A percentile compares a stretch with the other conserved stretches of the same genome.
phyloP scores from a whole-genome alignment of 2,888 invertebrate species.

The Lamellibrachia satsuma region DNA sequence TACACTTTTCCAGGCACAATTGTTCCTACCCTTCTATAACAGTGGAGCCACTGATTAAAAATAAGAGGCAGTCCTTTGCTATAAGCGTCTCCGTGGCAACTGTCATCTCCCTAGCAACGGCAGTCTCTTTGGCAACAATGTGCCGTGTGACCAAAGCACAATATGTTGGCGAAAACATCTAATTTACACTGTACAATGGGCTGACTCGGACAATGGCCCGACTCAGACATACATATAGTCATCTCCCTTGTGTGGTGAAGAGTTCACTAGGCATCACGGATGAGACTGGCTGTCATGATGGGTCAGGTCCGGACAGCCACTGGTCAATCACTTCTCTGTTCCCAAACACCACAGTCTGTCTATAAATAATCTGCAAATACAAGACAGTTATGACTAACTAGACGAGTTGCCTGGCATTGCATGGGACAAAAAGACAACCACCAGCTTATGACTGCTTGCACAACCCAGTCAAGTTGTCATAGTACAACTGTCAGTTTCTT shows the following conservation, averaged over 20 bases:
- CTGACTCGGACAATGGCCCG: not conserved
- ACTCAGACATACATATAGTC: not conserved
- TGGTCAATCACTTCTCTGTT: not conserved
- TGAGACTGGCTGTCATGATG: not conserved
- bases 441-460: too few relatives aligned
- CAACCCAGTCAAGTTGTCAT: too few relatives aligned
- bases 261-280: not conserved
- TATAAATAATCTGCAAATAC: not conserved
- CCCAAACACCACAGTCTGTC: not conserved
- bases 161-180: not conserved
- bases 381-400: not conserved
- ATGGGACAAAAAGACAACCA: too few relatives aligned
- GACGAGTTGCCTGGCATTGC: too few relatives aligned
- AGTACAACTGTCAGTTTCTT: too few relatives aligned
- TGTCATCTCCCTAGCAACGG: not conserved
- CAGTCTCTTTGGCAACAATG: not conserved
- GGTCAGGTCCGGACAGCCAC: constrained; percentile 8
- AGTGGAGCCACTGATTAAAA: not conserved
- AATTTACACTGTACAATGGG: constrained; percentile 12
- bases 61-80: too few relatives aligned
- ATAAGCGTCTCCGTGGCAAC: too few relatives aligned
- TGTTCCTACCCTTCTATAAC: not conserved
- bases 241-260: not conserved
- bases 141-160: not conserved
- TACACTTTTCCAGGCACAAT: not conserved